phyloP scores from a whole-genome alignment of 1,140 invertebrate genomes.

The Oncopeltus fasciatus region DNA sequence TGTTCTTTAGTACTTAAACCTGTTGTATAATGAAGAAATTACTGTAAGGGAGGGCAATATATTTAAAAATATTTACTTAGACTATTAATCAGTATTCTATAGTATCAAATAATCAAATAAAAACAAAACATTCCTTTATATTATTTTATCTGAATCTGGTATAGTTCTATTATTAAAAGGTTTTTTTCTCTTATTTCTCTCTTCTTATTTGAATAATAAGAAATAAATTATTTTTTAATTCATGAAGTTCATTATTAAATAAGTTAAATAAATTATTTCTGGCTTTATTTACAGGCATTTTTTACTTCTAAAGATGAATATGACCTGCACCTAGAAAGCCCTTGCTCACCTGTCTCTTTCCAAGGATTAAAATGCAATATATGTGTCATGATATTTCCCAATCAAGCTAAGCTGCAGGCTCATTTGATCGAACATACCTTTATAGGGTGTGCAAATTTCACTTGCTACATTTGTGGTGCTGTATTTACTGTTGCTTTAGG shows the following conservation, averaged over 20 bases:
- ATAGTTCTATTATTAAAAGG: not conserved
- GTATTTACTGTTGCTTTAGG: slow-evolving; percentile 67
- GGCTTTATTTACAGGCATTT: slow-evolving; percentile 31
- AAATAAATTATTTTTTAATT: not conserved
- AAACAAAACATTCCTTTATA: not conserved
- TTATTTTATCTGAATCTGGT: not conserved
- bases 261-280: not conserved
- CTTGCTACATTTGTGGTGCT: slow-evolving; percentile 77
- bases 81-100: no score
- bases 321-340: slow-evolving; percentile 40
- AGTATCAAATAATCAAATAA: no score
- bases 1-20: no score
- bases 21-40: no score
- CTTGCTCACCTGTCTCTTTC: slow-evolving; percentile 30
- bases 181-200: no score
- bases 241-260: not conserved
- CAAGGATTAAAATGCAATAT: slow-evolving; percentile 52
- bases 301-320: slow-evolving; percentile 52
- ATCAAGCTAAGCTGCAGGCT: slow-evolving; percentile 64
- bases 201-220: not conserved
- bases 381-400: slow-evolving; percentile 51
- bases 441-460: slow-evolving; percentile 62
- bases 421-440: slow-evolving; percentile 89
- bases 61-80: no score
- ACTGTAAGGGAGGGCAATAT: no score